These are phyloP conservation scores for Labeo rohita DNA, from an alignment of 2,113 vertebrate species.

Conservation along the genomic window DNA sequence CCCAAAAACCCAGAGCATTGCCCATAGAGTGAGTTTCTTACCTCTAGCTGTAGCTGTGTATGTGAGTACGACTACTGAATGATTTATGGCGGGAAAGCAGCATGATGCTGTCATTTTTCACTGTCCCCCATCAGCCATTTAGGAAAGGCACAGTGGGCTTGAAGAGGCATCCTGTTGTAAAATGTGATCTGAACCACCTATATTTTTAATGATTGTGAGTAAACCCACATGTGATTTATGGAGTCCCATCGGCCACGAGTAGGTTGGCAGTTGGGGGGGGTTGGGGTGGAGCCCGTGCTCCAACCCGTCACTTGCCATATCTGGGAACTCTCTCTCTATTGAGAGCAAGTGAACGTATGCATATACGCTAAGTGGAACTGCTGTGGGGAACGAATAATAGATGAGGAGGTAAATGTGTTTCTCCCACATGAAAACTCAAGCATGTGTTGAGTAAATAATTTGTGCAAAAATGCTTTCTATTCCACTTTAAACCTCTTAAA, in stretches of 20 bases:
- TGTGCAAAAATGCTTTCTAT: not conserved
- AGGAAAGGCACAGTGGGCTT: slow-evolving; percentile 28
- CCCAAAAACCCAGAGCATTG: not conserved
- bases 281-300: slow-evolving; percentile 34
- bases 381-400: slow-evolving; percentile 8
- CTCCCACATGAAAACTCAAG: not conserved
- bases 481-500: slow-evolving; percentile 35
- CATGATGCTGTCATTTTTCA: slow-evolving; percentile 69
- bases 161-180: slow-evolving; percentile 59
- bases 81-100: slow-evolving; percentile 66
- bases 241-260: slow-evolving; percentile 27
- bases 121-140: slow-evolving; percentile 56
- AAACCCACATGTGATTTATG: slow-evolving; percentile 69
- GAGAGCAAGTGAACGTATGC: not conserved
- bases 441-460: not conserved
- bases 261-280: slow-evolving; percentile 37
- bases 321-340: not conserved
- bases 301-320: slow-evolving; percentile 4
- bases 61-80: slow-evolving; percentile 63
- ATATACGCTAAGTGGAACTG: not conserved
- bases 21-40: not conserved
- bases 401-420: slow-evolving; percentile 23
- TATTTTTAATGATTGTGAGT: slow-evolving; percentile 70
- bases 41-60: slow-evolving; percentile 55
- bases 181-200: slow-evolving; percentile 65